Conservation (phyloP, 2,888 invertebrate genomes). For the Galerucella nymphaeae region DNA sequence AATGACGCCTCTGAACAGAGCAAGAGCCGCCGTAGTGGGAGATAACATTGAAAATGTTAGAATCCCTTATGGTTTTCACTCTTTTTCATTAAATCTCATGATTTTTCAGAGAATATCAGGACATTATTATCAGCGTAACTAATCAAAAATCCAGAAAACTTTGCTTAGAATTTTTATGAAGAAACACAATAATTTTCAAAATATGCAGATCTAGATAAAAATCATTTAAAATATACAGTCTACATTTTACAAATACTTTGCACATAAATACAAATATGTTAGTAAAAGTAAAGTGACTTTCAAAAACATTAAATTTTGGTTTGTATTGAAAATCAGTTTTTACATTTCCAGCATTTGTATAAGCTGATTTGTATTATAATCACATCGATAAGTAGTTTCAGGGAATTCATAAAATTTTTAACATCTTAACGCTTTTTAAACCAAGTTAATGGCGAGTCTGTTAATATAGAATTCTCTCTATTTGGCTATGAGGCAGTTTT, state of each 20-base stretch:
- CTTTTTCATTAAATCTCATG: no score
- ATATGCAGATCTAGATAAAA: background rate
- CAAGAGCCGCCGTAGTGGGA: no score
- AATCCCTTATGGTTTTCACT: no score
- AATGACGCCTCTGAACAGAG: no score
- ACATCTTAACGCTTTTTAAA: background rate
- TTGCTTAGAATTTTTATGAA: no score
- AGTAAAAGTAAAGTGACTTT: constrained; percentile 10
- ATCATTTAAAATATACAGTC: constrained; percentile 10
- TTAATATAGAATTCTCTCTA: no score
- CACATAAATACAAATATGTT: constrained; percentile 21
- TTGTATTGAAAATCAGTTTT: background rate
- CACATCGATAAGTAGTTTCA: background rate
- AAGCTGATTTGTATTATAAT: constrained; percentile 7
- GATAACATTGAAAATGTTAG: no score
- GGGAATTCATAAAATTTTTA: background rate
- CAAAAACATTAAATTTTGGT: background rate
- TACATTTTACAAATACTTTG: background rate
- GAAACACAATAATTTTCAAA: background rate
- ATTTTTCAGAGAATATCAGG: no score
- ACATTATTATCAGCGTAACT: no score
- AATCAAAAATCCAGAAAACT: no score
- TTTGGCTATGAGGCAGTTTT: no score
- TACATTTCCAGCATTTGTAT: constrained; percentile 13
- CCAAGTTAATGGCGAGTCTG: no score